Evolutionary conservation across 2,797 vertebrate genomes (phyloP).

Genomic region (Halcyon badia): DNA sequence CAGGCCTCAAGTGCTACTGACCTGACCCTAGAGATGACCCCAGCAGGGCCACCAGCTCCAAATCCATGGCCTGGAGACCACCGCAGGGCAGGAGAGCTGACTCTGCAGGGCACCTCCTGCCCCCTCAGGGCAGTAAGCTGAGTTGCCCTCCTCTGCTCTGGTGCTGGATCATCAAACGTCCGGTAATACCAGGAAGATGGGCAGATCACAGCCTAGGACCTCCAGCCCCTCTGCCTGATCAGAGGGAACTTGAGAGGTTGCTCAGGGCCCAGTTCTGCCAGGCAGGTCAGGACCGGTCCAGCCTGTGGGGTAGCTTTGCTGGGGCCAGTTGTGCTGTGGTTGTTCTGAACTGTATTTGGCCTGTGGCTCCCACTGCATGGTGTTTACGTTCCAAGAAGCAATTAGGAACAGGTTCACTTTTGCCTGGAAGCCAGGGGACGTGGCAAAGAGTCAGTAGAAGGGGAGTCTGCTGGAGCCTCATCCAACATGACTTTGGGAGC

Average conservation of each 20-base stretch:
- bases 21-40: not conserved
- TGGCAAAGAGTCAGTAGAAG: conserved; percentile 9
- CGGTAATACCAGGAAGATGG: not conserved
- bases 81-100: not conserved
- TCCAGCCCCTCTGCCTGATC: not conserved
- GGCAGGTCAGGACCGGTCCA: not conserved
- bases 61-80: not conserved
- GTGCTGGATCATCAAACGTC: not conserved
- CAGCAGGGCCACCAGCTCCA: not conserved
- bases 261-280: not conserved
- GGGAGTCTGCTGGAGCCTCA: not conserved
- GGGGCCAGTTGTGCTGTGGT: not conserved
- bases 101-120: not conserved
- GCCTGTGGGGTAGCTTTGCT: not conserved
- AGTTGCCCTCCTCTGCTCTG: not conserved
- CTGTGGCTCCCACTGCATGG: not conserved
- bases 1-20: not conserved
- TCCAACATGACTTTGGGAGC: not conserved
- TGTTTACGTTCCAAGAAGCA: conserved; percentile 48
- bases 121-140: not conserved
- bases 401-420: conserved; percentile 11
- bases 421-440: conserved; percentile 8
- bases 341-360: not conserved
- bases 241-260: not conserved
- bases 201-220: not conserved